Evolutionary conservation across 2,797 vertebrate genomes (phyloP).

Genomic region (Syngnathus acus): DNA sequence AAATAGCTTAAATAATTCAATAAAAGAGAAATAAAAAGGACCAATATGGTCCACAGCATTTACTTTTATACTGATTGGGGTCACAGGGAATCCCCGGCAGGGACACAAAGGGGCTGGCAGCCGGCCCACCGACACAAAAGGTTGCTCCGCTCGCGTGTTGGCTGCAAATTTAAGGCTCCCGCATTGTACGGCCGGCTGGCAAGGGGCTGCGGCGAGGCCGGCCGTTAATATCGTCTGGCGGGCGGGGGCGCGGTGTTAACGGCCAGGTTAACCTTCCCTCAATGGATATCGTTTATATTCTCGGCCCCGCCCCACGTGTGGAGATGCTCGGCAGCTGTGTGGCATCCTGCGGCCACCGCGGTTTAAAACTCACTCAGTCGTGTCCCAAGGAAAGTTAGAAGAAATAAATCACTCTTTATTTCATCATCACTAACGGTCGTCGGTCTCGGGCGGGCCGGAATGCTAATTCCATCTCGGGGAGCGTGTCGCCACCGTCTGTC

Average conservation of each 20-base stretch:
- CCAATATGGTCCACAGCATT: background rate
- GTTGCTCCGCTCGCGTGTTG: background rate
- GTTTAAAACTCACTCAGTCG: background rate
- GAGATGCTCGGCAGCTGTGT: background rate
- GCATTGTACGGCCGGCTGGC: constrained; percentile 7
- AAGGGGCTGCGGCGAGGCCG: constrained; percentile 13
- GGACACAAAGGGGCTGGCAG: background rate
- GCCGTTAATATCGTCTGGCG: constrained; percentile 6
- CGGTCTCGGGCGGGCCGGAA: constrained; percentile 30
- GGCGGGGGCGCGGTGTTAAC: constrained; percentile 28
- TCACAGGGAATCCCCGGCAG: background rate
- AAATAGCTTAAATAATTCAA: background rate
- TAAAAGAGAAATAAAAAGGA: background rate
- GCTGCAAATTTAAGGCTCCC: background rate
- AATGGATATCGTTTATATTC: constrained; percentile 6
- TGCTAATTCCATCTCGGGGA: constrained; percentile 49
- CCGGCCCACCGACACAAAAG: background rate
- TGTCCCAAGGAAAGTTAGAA: no score
- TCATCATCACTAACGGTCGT: constrained; percentile 42
- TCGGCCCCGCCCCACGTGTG: background rate
- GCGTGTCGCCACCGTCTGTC: constrained; percentile 45
- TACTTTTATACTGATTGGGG: background rate
- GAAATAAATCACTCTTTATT: constrained; percentile 63
- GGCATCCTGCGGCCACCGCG: background rate
- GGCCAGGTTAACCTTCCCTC: constrained; percentile 33